These are phyloP conservation scores for Meta bourneti DNA, from an alignment of 2,888 invertebrate species.

Conservation along the genomic window DNA sequence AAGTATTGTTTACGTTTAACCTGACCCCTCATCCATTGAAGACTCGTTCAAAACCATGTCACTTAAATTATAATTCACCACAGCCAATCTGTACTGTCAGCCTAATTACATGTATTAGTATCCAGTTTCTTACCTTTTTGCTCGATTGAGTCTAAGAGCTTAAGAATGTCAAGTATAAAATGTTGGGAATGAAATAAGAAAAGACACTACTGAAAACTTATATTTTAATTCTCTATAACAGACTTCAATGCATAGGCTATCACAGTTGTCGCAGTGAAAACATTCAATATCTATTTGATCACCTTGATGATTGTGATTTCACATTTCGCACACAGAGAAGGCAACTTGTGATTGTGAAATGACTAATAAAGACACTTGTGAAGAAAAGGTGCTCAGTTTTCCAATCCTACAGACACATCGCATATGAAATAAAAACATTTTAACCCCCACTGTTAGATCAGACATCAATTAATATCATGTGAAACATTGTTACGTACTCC, in stretches of 20 bases:
- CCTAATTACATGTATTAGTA: too few relatives aligned
- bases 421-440: too few relatives aligned
- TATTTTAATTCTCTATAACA: conserved; percentile 67
- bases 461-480: too few relatives aligned
- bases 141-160: neutral
- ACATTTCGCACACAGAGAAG: conserved; percentile 41
- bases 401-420: neutral
- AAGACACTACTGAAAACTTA: conserved; percentile 38
- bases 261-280: conserved; percentile 68
- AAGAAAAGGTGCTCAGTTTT: conserved; percentile 24
- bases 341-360: conserved; percentile 67
- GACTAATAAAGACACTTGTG: conserved; percentile 41
- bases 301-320: conserved; percentile 48
- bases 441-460: too few relatives aligned
- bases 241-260: conserved; percentile 48
- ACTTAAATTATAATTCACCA: too few relatives aligned
- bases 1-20: too few relatives aligned
- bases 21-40: too few relatives aligned
- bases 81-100: too few relatives aligned
- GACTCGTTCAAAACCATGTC: too few relatives aligned
- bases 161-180: neutral
- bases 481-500: too few relatives aligned
- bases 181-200: neutral
- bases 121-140: too few relatives aligned
- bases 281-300: conserved; percentile 50